Conservation (phyloP, 1,140 invertebrate species). For the Drosophila pandora region DNA sequence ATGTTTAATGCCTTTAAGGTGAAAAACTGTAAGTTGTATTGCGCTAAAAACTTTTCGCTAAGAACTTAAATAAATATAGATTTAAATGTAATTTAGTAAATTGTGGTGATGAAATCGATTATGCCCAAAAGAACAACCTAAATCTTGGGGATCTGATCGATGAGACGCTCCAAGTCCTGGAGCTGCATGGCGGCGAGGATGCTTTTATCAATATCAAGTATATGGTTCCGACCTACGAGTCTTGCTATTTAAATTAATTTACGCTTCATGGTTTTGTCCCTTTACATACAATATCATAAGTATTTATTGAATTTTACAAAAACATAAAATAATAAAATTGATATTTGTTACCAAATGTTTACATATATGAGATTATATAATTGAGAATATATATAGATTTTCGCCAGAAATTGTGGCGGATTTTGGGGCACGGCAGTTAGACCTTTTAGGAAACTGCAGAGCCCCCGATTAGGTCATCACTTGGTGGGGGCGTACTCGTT, state of each 20-base stretch:
- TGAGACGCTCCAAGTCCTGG: slow-evolving; percentile 95
- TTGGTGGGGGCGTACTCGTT: slow-evolving; percentile 86
- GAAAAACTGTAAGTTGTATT: slow-evolving; percentile 88
- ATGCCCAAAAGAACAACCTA: slow-evolving; percentile 87
- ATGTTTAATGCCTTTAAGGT: slow-evolving; percentile 95
- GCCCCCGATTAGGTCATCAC: slow-evolving; percentile 78
- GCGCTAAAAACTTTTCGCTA: slow-evolving; percentile 85
- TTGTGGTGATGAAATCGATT: slow-evolving; percentile 87
- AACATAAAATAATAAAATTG: slow-evolving; percentile 39
- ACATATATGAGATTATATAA: slow-evolving; percentile 17
- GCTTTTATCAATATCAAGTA: slow-evolving; percentile 99
- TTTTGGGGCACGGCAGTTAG: slow-evolving; percentile 25
- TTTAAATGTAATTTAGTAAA: slow-evolving; percentile 83
- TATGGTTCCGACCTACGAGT: slow-evolving; percentile 97
- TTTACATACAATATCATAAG: slow-evolving; percentile 62
- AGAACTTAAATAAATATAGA: not conserved
- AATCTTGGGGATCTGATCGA: slow-evolving; percentile 95
- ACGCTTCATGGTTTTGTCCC: slow-evolving; percentile 35
- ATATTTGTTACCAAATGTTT: slow-evolving; percentile 42
- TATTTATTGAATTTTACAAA: slow-evolving; percentile 78
- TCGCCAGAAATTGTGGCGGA: slow-evolving; percentile 6
- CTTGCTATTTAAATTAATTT: slow-evolving; percentile 76
- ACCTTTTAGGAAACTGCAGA: slow-evolving; percentile 84
- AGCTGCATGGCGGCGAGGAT: slow-evolving; percentile 95
- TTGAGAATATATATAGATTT: slow-evolving; percentile 4